Base-by-base conservation (phyloP, 2,888 invertebrate species). In the Gastracanthus pulcherrimus region DNA sequence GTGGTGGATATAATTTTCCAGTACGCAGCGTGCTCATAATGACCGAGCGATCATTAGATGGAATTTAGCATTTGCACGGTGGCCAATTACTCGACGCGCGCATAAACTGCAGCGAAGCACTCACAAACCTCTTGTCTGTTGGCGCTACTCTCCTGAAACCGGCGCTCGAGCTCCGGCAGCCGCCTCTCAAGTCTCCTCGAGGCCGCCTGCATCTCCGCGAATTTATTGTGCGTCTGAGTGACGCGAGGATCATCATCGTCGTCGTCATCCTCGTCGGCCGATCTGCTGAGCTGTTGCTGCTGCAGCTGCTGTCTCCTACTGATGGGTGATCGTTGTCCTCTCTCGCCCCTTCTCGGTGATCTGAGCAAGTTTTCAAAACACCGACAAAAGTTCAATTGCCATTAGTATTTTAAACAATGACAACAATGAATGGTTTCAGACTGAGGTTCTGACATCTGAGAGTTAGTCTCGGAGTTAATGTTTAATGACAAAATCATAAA, bases 201-300 rank as follows among this genome's bases (percentile, higher is more conserved):
- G 3, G 88, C 89, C 0, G 87, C 89, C 77, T 89, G 88, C 64
- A 90, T 86, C 69, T 90, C 90, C 71, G 89, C 89, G 80, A 89
- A 89, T 85, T 89, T 89, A 11, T 84, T 74, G 60, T 75, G 85
- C 87, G 70, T 88, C 19, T 51, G 76, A 7, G 9, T 29, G 67
- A 70, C 13, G 1, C 36, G 66, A 3, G 31, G 34, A 0, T 76
- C 75, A 2, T 75, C 80, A 0, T 83, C 80, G 11, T 76, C 76
- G 34, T 82, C 80, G 48, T 80, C 80, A n/a, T 86, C 86, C 23
- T 86, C 83, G 66, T 82, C 66, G 75, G 72, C 58, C 31, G 77
- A 75, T 74, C 55, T 55, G 26, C 55, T 67, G 64, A 74, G 81
- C 16, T 84, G 60, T 31, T 82, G 86, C 6, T 60, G 64, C 48